Conservation (phyloP, 2,888 invertebrate species). For the Drosophila buzzatii region DNA sequence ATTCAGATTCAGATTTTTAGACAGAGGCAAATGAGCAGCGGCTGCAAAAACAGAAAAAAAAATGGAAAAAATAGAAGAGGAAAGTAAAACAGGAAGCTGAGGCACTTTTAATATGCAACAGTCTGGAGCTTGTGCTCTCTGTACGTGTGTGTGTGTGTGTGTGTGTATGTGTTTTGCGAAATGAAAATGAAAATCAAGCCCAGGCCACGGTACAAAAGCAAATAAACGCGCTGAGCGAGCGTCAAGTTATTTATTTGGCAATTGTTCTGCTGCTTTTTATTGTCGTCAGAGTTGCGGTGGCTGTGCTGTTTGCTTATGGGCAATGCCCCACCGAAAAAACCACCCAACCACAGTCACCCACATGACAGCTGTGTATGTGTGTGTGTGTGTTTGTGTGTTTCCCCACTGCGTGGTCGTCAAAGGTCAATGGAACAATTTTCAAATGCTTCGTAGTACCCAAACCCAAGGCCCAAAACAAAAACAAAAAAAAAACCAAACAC, state of each 20-base stretch:
- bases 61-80: slow-evolving; percentile 19
- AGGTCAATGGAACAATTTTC: slow-evolving; percentile 79
- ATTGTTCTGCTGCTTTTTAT: slow-evolving; percentile 73
- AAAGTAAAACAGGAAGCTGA: slow-evolving; percentile 62
- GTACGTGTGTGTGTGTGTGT: slow-evolving; percentile 26
- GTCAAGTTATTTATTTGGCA: slow-evolving; percentile 81
- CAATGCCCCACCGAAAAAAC: slow-evolving; percentile 36
- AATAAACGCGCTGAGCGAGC: slow-evolving; percentile 72
- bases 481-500: slow-evolving; percentile 1
- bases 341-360: slow-evolving; percentile 9
- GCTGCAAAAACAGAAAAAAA: slow-evolving; percentile 24
- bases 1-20: slow-evolving; percentile 39
- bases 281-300: slow-evolving; percentile 69
- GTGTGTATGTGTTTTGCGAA: slow-evolving; percentile 35
- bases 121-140: slow-evolving; percentile 34
- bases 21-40: slow-evolving; percentile 63
- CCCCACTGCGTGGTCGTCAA: slow-evolving; percentile 46
- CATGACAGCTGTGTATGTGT: slow-evolving; percentile 8
- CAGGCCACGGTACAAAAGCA: slow-evolving; percentile 64
- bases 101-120: slow-evolving; percentile 76
- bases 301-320: slow-evolving; percentile 70
- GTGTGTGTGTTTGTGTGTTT: slow-evolving; percentile 15
- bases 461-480: not conserved
- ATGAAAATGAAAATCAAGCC: slow-evolving; percentile 77
- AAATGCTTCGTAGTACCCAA: slow-evolving; percentile 41